Evolutionary conservation across 2,113 vertebrate genomes (phyloP).

Genomic region (Lepus americanus): DNA sequence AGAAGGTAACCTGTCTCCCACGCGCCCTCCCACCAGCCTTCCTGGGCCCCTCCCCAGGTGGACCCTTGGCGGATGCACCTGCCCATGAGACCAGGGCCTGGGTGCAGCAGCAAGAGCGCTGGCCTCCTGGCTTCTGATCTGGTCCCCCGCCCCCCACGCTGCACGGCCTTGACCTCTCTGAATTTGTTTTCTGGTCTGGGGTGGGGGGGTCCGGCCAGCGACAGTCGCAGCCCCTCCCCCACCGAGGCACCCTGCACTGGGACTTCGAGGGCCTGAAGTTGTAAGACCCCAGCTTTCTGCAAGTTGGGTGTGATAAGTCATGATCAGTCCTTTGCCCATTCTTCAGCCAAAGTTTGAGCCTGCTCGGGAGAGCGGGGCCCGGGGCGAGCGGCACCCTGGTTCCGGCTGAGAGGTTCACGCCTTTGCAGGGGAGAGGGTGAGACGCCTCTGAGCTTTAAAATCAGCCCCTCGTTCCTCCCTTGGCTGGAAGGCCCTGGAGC

Average conservation of each 20-base stretch:
- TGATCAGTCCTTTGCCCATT: not conserved
- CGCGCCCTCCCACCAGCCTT: accelerated
- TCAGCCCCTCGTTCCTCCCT: not conserved
- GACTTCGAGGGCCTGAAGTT: not conserved
- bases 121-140: not conserved
- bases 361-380: not conserved
- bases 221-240: not conserved
- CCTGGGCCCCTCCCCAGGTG: too few species aligned
- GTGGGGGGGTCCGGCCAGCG: not conserved
- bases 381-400: too few species aligned
- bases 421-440: not conserved
- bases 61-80: not conserved
- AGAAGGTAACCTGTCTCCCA: slow-evolving; percentile 91
- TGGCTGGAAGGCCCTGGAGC: not conserved
- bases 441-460: not conserved
- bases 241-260: not conserved
- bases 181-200: not conserved
- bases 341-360: not conserved
- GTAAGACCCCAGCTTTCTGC: not conserved
- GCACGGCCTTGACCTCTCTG: not conserved
- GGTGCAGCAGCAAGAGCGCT: not conserved
- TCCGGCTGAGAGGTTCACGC: too few species aligned
- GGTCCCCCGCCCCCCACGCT: not conserved
- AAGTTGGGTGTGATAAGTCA: not conserved
- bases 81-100: accelerated